Evolutionary conservation across 2,797 vertebrate species (phyloP), one percentile per base, ranked within the genome.

Genomic region (Coracias cyanogaster): DNA sequence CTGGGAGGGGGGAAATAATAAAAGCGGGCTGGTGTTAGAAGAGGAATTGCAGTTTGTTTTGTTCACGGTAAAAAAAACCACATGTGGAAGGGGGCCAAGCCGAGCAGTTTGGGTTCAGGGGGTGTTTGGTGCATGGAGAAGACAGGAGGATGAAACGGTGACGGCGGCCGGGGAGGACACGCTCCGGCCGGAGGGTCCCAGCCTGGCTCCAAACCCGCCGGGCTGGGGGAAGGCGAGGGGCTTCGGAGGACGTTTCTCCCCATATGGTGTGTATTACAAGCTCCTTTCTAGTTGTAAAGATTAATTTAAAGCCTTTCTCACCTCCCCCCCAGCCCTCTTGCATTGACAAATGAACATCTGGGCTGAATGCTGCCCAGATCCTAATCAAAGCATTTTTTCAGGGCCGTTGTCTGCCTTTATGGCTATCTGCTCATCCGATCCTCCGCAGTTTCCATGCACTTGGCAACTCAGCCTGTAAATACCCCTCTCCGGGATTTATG

Each of bases 301-400:
- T 97, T 97, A 97, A 97, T 96, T 93, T 95, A 92, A 95, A 94
- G 90, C 94, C 95, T 95, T 93, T 93, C 92, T 89, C 95, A 91
- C 89, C 94, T 92, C 96, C 91, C 90, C 93, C 94, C 89, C 78
- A 55, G 86, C 69, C 82, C 64, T 89, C 82, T 95, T 95, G 79
- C 95, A 92, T 66, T 96, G 95, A 96, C 94, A 97, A 97, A 96
- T 87, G 93, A 96, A 96, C 95, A 96, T 96, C 96, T 96, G 94
- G 94, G 86, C 94, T 89, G 92, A 95, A 97, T 91, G 89, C 86
- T 94, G 94, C 93, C 91, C 93, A 78, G 94, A 82, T 96, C 91
- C 93, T 86, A 94, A 84, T 90, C 94, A 94, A 93, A 96, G 94
- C 82, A 80, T 91, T 96, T 95, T 97, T 97, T 29, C 91, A 90